Conservation (phyloP, 2,797 vertebrate genomes). For the Muraenolepis orangiensis region DNA sequence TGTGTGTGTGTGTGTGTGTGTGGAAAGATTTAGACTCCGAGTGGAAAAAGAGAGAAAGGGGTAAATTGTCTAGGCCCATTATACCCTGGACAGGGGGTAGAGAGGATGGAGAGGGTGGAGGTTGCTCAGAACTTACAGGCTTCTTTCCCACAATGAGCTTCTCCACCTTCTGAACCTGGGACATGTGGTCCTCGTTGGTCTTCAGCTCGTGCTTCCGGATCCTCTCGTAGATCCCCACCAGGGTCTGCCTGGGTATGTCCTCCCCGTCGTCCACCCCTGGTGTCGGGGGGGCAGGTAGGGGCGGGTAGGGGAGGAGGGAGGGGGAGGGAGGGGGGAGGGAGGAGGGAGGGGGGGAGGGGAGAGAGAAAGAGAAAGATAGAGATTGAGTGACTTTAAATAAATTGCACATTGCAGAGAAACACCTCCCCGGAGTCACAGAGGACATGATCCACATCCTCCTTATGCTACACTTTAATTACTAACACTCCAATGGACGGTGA, state of each 20-base stretch:
- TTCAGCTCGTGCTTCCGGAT: constrained; percentile 94
- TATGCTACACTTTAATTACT: background rate
- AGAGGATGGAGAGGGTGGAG: constrained; percentile 23
- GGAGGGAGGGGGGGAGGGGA: background rate
- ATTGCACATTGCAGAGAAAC: background rate
- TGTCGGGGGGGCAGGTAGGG: background rate
- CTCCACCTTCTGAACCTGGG: constrained; percentile 98
- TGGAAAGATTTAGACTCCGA: background rate
- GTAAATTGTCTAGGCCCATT: background rate
- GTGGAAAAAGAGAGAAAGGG: background rate
- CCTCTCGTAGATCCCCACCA: constrained; percentile 93
- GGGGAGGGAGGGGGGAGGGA: background rate
- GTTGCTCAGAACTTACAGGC: constrained; percentile 76
- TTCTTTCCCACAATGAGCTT: constrained; percentile 98
- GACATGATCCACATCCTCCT: background rate
- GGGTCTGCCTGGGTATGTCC: constrained; percentile 93
- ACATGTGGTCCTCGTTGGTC: constrained; percentile 96
- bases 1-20: background rate
- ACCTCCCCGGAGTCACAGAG: background rate
- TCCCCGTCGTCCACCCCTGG: constrained; percentile 94
- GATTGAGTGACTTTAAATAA: background rate
- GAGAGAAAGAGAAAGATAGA: background rate
- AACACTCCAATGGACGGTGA: background rate
- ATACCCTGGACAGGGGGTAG: background rate
- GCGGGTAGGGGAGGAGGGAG: constrained; percentile 3